These are phyloP conservation scores for Enteromius treurensis DNA, from an alignment of 2,797 vertebrate species.

Conservation along the genomic window DNA sequence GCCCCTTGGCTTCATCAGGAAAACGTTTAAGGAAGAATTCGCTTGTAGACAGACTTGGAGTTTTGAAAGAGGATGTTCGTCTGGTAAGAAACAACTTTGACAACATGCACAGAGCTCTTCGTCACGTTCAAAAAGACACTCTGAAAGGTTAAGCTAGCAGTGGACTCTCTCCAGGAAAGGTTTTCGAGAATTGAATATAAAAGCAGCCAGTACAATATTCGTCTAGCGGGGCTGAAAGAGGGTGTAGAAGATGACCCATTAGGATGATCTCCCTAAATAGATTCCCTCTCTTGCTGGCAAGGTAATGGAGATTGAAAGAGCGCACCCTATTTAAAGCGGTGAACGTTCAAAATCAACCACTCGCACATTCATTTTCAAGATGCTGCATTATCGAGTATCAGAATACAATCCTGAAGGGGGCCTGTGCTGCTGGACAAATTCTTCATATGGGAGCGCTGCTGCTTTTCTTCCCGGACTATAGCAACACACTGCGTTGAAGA, in stretches of 20 bases:
- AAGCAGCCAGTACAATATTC: background rate
- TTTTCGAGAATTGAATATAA: background rate
- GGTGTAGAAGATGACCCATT: background rate
- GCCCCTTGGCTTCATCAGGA: background rate
- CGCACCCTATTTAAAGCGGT: background rate
- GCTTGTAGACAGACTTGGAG: background rate
- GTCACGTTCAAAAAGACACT: background rate
- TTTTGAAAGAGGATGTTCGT: background rate
- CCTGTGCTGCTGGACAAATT: background rate
- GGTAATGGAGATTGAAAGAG: background rate
- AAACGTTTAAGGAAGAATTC: background rate
- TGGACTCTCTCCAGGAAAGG: background rate
- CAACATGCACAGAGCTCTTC: background rate
- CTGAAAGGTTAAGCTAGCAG: background rate
- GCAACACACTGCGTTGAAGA: background rate
- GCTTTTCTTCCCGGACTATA: constrained; percentile 19
- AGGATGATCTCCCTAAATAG: background rate
- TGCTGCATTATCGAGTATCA: background rate
- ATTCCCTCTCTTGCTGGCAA: constrained; percentile 24
- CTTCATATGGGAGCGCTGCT: background rate
- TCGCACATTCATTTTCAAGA: constrained; percentile 3
- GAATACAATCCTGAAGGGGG: constrained; percentile 8
- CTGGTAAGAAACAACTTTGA: background rate
- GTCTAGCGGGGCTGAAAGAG: background rate
- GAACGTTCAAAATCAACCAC: no score